Percentiles rank a stretch among this genome's conserved stretches.
Evolutionary conservation across 2,113 vertebrate species (phyloP).

Genomic region (Bolborhynchus lineola): DNA sequence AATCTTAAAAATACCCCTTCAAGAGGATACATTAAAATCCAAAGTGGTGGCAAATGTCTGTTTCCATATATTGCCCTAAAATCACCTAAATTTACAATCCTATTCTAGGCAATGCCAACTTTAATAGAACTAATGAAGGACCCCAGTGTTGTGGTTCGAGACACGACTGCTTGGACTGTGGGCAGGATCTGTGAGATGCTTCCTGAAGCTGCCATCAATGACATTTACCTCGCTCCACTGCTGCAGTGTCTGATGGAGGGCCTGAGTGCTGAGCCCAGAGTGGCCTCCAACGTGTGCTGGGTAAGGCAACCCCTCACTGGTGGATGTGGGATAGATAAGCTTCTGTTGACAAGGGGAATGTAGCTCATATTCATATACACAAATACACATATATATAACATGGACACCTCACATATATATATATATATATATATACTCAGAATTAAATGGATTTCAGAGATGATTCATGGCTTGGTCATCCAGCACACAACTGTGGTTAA

Average conservation of each 20-base stretch:
- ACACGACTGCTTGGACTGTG: conserved; percentile 97
- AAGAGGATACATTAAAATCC: rapidly evolving
- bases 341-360: rapidly evolving
- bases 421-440: not conserved
- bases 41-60: rapidly evolving
- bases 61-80: not conserved
- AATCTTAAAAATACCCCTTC: not conserved
- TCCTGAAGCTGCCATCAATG: conserved; percentile 95
- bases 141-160: conserved; percentile 94
- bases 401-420: not conserved
- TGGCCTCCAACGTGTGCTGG: conserved; percentile 99
- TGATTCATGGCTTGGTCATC: not conserved
- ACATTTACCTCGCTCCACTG: conserved; percentile 89
- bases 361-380: rapidly evolving
- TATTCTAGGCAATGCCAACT: conserved; percentile 89
- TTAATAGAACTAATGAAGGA: conserved; percentile 98
- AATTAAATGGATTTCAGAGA: not conserved
- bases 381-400: too few relatives aligned
- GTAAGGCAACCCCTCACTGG: conserved; percentile 65
- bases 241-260: conserved; percentile 97
- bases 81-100: not conserved
- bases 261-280: conserved; percentile 91
- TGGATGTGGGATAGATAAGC: rapidly evolving
- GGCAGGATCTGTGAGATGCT: conserved; percentile 96
- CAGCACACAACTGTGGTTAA: not conserved